phyloP scores from a whole-genome alignment of 2,797 vertebrate genomes.

The Rhinichthys osculus region DNA sequence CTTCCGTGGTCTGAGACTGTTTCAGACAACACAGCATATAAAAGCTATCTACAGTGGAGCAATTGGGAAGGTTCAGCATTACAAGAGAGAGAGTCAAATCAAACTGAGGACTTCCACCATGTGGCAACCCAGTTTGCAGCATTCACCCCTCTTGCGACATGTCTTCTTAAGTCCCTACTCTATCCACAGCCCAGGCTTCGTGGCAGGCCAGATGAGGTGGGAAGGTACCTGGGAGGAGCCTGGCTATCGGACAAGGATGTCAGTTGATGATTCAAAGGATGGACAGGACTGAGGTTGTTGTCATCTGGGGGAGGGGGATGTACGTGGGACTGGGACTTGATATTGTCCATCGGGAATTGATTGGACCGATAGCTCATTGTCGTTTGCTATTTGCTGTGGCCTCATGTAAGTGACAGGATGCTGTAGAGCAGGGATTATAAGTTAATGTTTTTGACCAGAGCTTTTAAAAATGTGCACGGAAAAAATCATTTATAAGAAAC shows the following conservation, averaged over 20 bases:
- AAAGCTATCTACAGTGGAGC: slow-evolving; percentile 84
- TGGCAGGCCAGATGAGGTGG: slow-evolving; percentile 73
- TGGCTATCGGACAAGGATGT: slow-evolving; percentile 76
- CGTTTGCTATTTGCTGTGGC: no score
- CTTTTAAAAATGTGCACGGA: not conserved
- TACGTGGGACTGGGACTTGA: no score
- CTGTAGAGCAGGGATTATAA: no score
- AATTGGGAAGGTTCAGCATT: slow-evolving; percentile 22
- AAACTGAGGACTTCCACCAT: not conserved
- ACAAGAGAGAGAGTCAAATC: not conserved
- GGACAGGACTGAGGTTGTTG: slow-evolving; percentile 60
- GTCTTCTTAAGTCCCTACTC: slow-evolving; percentile 81
- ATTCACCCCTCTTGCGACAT: slow-evolving; percentile 77
- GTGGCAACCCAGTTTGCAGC: slow-evolving; percentile 80
- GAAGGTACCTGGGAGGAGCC: slow-evolving; percentile 77
- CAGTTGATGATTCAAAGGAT: slow-evolving; percentile 64
- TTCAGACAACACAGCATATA: slow-evolving; percentile 81
- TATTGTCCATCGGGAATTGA: no score
- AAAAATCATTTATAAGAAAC: not conserved
- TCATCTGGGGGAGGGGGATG: not conserved
- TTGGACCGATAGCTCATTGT: no score
- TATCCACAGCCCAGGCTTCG: slow-evolving; percentile 76
- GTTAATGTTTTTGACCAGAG: not conserved
- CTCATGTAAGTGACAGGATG: no score
- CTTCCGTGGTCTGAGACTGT: slow-evolving; percentile 90